phyloP scores from a whole-genome alignment of 1,140 invertebrate genomes.

The Drosophila orena region DNA sequence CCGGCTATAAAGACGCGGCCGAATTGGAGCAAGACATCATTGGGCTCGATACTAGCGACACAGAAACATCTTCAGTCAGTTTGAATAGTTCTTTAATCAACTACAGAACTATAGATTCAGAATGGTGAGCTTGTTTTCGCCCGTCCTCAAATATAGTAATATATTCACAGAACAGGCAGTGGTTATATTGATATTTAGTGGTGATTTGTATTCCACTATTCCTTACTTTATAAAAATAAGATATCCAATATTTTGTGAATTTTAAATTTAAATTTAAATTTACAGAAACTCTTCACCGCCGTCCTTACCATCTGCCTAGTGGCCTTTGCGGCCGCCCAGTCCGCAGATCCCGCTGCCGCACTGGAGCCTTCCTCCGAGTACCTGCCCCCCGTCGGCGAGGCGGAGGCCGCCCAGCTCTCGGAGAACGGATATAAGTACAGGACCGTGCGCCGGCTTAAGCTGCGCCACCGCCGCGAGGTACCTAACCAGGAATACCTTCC shows the following conservation, averaged over 20 bases:
- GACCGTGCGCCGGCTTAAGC: conserved; percentile 62
- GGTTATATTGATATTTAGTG: too few relatives aligned
- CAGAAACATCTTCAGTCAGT: conserved; percentile 63
- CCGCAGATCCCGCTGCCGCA: conserved; percentile 29
- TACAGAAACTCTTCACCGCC: conserved; percentile 66
- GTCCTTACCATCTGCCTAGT: conserved; percentile 58
- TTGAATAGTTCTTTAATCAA: conserved; percentile 33
- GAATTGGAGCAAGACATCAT: conserved; percentile 63
- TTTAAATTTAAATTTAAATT: too few relatives aligned
- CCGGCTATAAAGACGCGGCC: conserved; percentile 67
- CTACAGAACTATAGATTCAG: conserved; percentile 46
- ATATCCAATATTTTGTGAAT: background rate
- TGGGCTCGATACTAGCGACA: conserved; percentile 75
- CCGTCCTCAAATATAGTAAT: background rate
- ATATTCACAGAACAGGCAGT: too few relatives aligned
- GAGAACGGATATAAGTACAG: conserved; percentile 67
- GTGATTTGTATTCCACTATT: too few relatives aligned
- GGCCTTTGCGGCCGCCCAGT: conserved; percentile 54
- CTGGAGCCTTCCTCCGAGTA: conserved; percentile 44
- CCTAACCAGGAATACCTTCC: conserved; percentile 55
- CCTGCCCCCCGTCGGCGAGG: background rate
- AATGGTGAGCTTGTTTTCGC: conserved; percentile 49
- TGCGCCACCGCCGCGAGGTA: conserved; percentile 64
- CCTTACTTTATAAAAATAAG: background rate
- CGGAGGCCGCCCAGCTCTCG: conserved; percentile 1